Conservation (phyloP, 2,797 vertebrate species). For the Agapornis canus region DNA sequence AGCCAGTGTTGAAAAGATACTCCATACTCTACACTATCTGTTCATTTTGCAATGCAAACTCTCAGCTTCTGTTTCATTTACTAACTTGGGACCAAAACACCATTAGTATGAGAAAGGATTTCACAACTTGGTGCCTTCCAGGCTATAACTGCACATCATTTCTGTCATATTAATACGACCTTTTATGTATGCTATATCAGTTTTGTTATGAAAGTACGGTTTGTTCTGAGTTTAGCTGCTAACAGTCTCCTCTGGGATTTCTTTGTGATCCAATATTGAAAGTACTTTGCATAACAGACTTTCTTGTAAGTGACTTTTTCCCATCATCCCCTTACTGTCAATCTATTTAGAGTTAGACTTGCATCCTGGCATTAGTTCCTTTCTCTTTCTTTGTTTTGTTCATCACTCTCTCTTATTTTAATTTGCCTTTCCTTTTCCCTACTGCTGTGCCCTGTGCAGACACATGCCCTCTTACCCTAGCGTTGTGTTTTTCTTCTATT, state of each 20-base stretch:
- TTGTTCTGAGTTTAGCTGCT: not conserved
- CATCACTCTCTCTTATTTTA: not conserved
- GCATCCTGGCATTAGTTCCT: not conserved
- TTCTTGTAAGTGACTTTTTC: not conserved
- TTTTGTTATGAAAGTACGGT: not conserved
- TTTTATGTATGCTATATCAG: fast-evolving
- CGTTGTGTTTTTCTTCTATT: not conserved
- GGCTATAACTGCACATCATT: not conserved
- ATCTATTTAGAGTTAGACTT: not conserved
- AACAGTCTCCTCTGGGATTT: not conserved
- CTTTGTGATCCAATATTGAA: not conserved
- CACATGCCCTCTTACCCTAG: not conserved
- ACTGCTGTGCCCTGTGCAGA: not conserved
- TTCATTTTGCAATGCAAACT: not conserved
- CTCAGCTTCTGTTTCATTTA: not conserved
- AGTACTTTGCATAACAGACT: not conserved
- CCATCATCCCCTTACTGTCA: not conserved
- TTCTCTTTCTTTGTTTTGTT: not conserved
- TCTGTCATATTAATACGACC: not conserved
- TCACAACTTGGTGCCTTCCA: not conserved
- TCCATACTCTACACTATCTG: not conserved
- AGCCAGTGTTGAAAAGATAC: not conserved
- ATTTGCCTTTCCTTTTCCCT: not conserved
- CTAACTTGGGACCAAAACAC: not conserved
- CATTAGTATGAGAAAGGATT: not conserved